Evolutionary conservation across 2,888 invertebrate species (phyloP).

Genomic region (Scaptomyza caliginosa): DNA sequence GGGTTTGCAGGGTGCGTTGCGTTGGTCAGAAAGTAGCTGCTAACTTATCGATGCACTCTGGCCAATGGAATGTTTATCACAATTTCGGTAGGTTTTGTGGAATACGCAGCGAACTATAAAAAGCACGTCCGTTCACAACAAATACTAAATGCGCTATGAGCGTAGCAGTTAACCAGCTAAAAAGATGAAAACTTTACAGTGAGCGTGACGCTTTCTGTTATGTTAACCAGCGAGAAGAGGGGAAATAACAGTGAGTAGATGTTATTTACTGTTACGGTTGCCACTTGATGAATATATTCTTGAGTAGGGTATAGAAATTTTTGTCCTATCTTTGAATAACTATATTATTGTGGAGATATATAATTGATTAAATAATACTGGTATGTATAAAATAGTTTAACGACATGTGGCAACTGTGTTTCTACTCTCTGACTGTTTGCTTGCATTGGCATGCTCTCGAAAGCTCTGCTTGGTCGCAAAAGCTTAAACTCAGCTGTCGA

Average conservation of each 20-base stretch:
- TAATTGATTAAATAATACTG: background rate
- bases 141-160: conserved; percentile 59
- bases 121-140: conserved; percentile 62
- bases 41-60: conserved; percentile 64
- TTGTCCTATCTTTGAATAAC: background rate
- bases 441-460: conserved; percentile 18
- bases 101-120: conserved; percentile 17
- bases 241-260: conserved; percentile 32
- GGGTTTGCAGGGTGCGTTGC: conserved; percentile 74
- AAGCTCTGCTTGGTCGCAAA: conserved; percentile 26
- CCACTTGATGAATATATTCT: background rate
- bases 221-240: conserved; percentile 12
- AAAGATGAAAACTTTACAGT: conserved; percentile 48
- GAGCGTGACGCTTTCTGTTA: conserved; percentile 14
- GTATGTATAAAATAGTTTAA: background rate
- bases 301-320: background rate
- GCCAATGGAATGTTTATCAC: conserved; percentile 77
- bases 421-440: background rate
- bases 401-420: background rate
- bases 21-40: conserved; percentile 53
- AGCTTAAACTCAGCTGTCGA: conserved; percentile 46
- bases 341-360: background rate
- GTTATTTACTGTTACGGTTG: background rate
- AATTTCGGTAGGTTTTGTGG: conserved; percentile 43
- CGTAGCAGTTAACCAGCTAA: conserved; percentile 5